Evolutionary conservation across 1,140 invertebrate species (phyloP).

Genomic region (Chrysopa pallens): DNA sequence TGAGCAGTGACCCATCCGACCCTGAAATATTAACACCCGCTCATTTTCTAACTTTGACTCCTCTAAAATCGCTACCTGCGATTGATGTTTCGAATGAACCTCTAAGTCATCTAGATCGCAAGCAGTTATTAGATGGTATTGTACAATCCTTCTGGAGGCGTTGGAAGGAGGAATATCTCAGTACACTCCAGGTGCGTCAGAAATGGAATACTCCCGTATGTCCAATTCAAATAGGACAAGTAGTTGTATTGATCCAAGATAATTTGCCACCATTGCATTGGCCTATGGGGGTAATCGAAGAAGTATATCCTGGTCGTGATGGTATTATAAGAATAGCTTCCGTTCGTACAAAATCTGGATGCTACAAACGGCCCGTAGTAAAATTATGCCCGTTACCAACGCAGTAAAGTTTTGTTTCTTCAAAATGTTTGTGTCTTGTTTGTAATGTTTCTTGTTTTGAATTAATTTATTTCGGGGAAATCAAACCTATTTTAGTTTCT

Average conservation of each 20-base stretch:
- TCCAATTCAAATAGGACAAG: slow-evolving; percentile 3
- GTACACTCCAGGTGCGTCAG: slow-evolving; percentile 1
- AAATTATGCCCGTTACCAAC: slow-evolving; percentile 2
- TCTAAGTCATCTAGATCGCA: neutral
- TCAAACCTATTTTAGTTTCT: too few relatives aligned
- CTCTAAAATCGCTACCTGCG: slow-evolving; percentile 10
- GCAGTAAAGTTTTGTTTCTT: too few relatives aligned
- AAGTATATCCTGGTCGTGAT: slow-evolving; percentile 9
- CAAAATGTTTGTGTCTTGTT: too few relatives aligned
- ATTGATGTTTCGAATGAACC: neutral
- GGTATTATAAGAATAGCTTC: slow-evolving; percentile 5
- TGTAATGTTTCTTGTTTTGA: too few relatives aligned
- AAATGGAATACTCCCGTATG: slow-evolving; percentile 1
- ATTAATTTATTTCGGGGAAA: too few relatives aligned
- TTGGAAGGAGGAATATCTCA: slow-evolving; percentile 8
- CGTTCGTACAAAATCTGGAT: slow-evolving; percentile 3
- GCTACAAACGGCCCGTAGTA: slow-evolving; percentile 1
- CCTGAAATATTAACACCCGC: slow-evolving; percentile 13
- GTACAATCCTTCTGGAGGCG: slow-evolving; percentile 8
- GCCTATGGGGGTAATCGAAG: slow-evolving; percentile 19
- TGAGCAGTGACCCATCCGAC: slow-evolving; percentile 13
- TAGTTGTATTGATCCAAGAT: slow-evolving; percentile 12
- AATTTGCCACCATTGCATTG: slow-evolving; percentile 11
- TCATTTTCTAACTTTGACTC: slow-evolving; percentile 19
- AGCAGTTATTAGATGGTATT: slow-evolving; percentile 4